Conservation (phyloP, 2,113 vertebrate genomes). For the Excalfactoria chinensis region DNA sequence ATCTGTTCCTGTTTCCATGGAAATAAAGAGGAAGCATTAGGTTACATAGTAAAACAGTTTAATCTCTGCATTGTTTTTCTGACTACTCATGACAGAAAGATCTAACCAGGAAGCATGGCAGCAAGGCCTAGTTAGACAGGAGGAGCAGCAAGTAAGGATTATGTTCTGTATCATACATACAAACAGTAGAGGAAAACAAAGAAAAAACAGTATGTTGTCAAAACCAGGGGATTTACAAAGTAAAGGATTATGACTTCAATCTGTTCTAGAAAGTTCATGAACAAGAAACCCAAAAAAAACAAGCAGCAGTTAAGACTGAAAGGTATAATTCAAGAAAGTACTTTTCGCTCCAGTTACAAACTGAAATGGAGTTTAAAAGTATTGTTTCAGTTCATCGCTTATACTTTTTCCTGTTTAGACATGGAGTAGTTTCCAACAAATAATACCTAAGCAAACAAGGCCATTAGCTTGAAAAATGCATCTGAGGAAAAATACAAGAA, state of each 20-base stretch:
- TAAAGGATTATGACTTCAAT: not conserved
- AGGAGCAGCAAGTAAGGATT: not conserved
- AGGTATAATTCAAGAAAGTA: not conserved
- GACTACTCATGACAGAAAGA: not conserved
- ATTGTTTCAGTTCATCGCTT: not conserved
- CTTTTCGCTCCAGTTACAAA: not conserved
- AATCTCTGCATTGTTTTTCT: not conserved
- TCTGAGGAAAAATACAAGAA: not conserved
- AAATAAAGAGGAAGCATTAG: too few species aligned
- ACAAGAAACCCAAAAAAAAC: not conserved
- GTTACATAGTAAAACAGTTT: not conserved
- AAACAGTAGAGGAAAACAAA: not conserved
- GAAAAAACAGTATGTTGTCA: not conserved
- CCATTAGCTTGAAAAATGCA: not conserved
- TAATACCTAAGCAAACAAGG: not conserved
- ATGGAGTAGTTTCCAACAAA: not conserved
- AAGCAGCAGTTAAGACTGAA: not conserved
- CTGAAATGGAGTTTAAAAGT: not conserved
- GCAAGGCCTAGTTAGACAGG: not conserved
- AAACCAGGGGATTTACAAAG: slow-evolving; percentile 29
- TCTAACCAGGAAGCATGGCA: not conserved
- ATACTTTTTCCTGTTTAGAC: not conserved
- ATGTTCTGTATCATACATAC: not conserved
- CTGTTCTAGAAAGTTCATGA: not conserved
- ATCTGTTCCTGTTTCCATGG: too few species aligned